Conservation (phyloP, 2,888 invertebrate genomes). For the Coelogynopora nodosa region DNA sequence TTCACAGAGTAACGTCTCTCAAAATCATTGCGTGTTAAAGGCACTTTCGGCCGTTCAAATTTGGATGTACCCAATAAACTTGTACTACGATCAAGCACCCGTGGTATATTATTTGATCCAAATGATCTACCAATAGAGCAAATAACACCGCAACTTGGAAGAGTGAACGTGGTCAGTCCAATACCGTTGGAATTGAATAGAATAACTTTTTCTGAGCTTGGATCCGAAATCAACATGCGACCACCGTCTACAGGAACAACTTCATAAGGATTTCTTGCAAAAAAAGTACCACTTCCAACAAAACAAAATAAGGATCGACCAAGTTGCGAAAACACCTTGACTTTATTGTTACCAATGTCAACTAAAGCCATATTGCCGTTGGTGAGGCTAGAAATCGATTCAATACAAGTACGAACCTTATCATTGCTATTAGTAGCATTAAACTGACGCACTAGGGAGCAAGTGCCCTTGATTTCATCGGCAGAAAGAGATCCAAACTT, state of each 20-base stretch:
- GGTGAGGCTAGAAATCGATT: background rate
- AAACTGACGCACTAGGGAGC: background rate
- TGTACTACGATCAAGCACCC: too few relatives aligned
- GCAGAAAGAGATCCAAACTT: background rate
- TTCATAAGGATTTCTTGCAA: background rate
- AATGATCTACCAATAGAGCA: background rate
- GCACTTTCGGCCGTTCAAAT: too few relatives aligned
- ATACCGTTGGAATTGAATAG: background rate
- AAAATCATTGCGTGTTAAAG: too few relatives aligned
- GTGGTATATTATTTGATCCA: too few relatives aligned
- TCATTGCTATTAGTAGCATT: background rate
- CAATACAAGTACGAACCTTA: background rate
- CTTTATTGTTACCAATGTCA: background rate
- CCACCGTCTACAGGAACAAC: background rate
- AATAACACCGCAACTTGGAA: background rate
- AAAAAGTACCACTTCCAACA: background rate
- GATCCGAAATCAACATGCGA: background rate
- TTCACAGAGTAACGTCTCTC: background rate
- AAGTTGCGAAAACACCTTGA: background rate
- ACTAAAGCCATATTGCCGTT: background rate
- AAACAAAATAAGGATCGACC: background rate
- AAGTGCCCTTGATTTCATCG: background rate
- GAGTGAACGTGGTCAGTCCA: background rate
- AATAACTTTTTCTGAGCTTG: background rate
- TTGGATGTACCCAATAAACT: too few relatives aligned